A percentile compares a stretch with the other conserved stretches of the same genome.
Conservation (phyloP, 1,140 invertebrate species). For the Doryteuthis pealeii region DNA sequence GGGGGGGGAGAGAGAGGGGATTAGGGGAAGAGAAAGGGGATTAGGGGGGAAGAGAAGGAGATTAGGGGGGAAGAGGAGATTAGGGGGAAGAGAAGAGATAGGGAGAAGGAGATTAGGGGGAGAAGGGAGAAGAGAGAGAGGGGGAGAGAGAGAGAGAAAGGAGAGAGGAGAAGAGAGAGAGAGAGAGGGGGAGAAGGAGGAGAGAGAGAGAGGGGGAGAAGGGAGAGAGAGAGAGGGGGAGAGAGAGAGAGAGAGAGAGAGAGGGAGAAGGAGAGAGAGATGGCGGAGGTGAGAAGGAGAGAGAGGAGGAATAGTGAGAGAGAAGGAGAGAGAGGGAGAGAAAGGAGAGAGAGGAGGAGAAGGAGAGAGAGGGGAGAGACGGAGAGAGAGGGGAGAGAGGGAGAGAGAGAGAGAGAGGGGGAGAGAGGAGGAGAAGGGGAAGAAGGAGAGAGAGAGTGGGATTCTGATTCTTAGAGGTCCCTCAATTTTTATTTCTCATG, state of each 20-base stretch:
- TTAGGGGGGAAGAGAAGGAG: too few relatives aligned
- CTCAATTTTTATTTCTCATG: too few relatives aligned
- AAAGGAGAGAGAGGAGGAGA: not conserved
- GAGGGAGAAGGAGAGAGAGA: not conserved
- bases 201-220: not conserved
- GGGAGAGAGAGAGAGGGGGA: not conserved
- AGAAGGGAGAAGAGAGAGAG: too few relatives aligned
- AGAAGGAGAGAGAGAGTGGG: not conserved
- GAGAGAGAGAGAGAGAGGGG: not conserved
- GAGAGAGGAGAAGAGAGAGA: too few relatives aligned
- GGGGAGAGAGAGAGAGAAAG: too few relatives aligned
- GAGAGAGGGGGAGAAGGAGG: too few relatives aligned
- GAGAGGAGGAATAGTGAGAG: not conserved
- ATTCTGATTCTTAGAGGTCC: too few relatives aligned
- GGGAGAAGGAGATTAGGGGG: too few relatives aligned
- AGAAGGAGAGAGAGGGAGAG: not conserved
- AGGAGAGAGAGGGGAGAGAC: not conserved
- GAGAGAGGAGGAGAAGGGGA: not conserved
- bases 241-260: conserved; percentile 8
- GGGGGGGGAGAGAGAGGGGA: too few relatives aligned
- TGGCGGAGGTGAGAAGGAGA: not conserved
- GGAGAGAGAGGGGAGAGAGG: not conserved
- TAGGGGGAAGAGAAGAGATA: too few relatives aligned
- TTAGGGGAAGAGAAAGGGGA: too few relatives aligned
- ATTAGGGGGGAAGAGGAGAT: too few relatives aligned